phyloP scores from a whole-genome alignment of 92 coral and sea anemone species.

The Parazoanthus swiftii region DNA sequence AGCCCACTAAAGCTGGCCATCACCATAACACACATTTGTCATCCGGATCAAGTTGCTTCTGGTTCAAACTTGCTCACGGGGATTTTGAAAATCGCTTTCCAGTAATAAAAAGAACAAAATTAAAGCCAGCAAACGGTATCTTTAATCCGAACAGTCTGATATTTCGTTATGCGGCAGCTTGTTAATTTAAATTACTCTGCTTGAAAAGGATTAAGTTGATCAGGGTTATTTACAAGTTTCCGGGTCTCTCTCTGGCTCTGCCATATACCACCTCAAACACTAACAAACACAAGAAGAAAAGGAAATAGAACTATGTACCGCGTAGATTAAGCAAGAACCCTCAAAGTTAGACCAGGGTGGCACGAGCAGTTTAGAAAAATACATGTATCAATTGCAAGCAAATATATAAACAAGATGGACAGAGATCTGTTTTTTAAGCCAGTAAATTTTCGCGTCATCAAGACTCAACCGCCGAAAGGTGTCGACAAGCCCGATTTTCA shows the following conservation, averaged over 20 bases:
- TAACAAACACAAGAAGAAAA: conserved; percentile 9
- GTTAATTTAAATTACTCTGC: conserved; percentile 24
- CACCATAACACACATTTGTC: not conserved
- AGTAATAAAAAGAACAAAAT: not conserved
- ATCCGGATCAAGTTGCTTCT: conserved; percentile 13
- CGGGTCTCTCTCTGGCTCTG: not conserved
- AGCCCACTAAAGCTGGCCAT: not conserved
- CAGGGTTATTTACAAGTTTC: conserved; percentile 11
- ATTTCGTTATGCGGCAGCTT: conserved; percentile 10
- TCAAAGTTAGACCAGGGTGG: conserved; percentile 27
- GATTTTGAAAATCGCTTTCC: not conserved
- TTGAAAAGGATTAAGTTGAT: conserved; percentile 41
- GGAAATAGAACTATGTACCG: conserved; percentile 10
- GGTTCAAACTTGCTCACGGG: not conserved
- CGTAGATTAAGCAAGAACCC: conserved; percentile 10
- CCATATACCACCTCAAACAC: not conserved
- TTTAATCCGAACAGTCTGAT: not conserved
- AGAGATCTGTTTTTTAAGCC: conserved; percentile 17
- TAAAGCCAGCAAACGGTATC: not conserved
- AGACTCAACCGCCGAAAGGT: conserved; percentile 28
- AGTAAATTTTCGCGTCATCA: conserved; percentile 28
- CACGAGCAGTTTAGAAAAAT: conserved; percentile 28
- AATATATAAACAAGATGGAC: conserved; percentile 28
- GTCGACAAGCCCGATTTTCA: conserved; percentile 38
- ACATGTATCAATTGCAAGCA: conserved; percentile 20